Evolutionary conservation across 2,797 vertebrate species (phyloP), one percentile per base, ranked within the genome.

Genomic region (Cercopithecus neglectus): DNA sequence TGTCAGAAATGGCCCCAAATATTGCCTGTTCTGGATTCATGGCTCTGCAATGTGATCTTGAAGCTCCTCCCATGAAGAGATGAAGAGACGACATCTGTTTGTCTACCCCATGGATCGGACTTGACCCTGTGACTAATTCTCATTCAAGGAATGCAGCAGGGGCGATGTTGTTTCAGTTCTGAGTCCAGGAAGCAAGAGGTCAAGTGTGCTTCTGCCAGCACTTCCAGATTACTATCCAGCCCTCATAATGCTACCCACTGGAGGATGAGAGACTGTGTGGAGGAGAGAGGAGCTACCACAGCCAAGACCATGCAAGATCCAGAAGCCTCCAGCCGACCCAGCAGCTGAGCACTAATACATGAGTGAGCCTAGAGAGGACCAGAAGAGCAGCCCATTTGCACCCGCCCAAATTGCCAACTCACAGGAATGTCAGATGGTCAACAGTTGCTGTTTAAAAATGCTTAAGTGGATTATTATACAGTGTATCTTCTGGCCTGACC

Each of bases 261-360:
- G 36, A 16, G 80, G 50, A 30, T 0, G 36, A 48, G 78, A 36
- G 9, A 16, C 26, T 7, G 0, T 0, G 0, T 1, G 36, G 50
- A 81, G 28, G 21, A 21, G 19, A 13, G 36, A 24, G 0, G 2
- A 8, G 26, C 36, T 36, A 1, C 12, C 0, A 0, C 16, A 5
- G 24, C 2, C 5, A 13, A 76, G 80, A 7, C 50, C 3, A 21
- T 24, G 33, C 2, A 5, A 22, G 24, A n/a, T 0, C n/a, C 11
- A 33, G 83, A 22, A 2, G 19, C 17, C 50, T 19, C 22, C 8
- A 4, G 50, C 1, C 22, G 10, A 74, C 10, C 13, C 44, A 14
- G 39, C 12, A 0, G 7, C n/a, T 19, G 76, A 26, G 8, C 10
- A 7, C 7, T 0, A 36, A 33, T 0, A 0, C 0, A 0, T 0